A percentile compares a stretch with the other conserved stretches of the same genome.
These are phyloP conservation scores for Frankliniella fusca DNA, from an alignment of 2,888 invertebrate species.

Conservation along the genomic window DNA sequence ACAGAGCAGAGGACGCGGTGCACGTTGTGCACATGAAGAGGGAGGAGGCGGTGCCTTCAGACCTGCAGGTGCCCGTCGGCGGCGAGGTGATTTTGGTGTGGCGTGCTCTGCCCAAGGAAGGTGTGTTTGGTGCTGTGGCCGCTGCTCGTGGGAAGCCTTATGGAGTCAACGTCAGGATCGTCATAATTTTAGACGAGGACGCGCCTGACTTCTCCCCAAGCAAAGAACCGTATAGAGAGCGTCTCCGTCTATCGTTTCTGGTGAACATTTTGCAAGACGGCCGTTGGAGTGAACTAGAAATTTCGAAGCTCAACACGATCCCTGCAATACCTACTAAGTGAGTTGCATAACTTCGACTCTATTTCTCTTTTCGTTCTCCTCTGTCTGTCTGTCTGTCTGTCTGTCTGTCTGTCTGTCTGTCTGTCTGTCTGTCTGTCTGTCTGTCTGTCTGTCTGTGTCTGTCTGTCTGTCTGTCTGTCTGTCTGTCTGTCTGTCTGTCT, in stretches of 20 bases:
- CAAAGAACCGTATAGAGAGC: background rate
- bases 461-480: too few relatives aligned
- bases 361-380: too few relatives aligned
- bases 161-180: background rate
- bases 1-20: background rate
- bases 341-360: background rate
- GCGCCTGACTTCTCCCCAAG: background rate
- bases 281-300: background rate
- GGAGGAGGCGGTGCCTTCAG: background rate
- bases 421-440: too few relatives aligned
- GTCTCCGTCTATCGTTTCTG: background rate
- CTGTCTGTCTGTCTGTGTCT: too few relatives aligned
- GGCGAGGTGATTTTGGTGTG: background rate
- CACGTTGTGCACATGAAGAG: background rate
- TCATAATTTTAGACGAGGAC: background rate
- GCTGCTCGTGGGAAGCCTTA: background rate
- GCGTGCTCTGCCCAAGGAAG: background rate
- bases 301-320: background rate
- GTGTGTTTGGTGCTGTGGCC: background rate
- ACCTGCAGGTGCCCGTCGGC: background rate
- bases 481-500: too few relatives aligned
- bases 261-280: background rate
- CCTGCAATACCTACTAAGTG: background rate
- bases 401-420: too few relatives aligned
- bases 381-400: too few relatives aligned